A percentile compares a stretch with the other conserved stretches of the same genome.
Conservation (phyloP, 2,797 vertebrate genomes). For the Chrysocyon brachyurus region DNA sequence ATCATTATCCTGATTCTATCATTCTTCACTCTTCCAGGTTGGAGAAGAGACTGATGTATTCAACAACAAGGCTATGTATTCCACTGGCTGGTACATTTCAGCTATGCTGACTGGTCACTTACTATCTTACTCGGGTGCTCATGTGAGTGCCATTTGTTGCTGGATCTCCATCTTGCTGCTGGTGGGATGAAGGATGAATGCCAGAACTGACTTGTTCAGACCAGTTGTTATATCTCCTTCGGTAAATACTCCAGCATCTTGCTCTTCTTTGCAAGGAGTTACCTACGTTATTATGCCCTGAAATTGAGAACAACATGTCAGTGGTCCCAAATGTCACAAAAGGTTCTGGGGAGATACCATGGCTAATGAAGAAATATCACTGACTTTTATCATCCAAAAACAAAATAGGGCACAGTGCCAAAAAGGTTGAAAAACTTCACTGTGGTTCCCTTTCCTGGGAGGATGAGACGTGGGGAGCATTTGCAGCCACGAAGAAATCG, state of each 20-base stretch:
- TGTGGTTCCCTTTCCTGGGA: neutral
- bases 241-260: slow-evolving; percentile 88
- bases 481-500: neutral
- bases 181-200: slow-evolving; percentile 82
- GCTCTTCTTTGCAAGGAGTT: slow-evolving; percentile 74
- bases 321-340: neutral
- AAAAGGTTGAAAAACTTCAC: neutral
- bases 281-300: neutral
- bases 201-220: slow-evolving; percentile 86
- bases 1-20: neutral
- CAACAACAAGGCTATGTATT: neutral
- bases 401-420: neutral
- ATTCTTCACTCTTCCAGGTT: neutral
- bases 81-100: neutral
- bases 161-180: slow-evolving; percentile 89
- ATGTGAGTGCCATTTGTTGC: slow-evolving; percentile 80
- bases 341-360: neutral
- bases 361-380: neutral
- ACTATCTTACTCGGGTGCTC: slow-evolving; percentile 44
- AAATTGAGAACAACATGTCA: slow-evolving; percentile 53
- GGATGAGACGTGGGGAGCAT: neutral
- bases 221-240: slow-evolving; percentile 87
- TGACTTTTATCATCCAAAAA: slow-evolving; percentile 39
- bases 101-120: slow-evolving; percentile 12
- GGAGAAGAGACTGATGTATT: neutral